Percentiles rank a stretch among this genome's conserved stretches.
phyloP scores from a whole-genome alignment of 2,113 vertebrate genomes.

The Gasterosteus nipponicus region DNA sequence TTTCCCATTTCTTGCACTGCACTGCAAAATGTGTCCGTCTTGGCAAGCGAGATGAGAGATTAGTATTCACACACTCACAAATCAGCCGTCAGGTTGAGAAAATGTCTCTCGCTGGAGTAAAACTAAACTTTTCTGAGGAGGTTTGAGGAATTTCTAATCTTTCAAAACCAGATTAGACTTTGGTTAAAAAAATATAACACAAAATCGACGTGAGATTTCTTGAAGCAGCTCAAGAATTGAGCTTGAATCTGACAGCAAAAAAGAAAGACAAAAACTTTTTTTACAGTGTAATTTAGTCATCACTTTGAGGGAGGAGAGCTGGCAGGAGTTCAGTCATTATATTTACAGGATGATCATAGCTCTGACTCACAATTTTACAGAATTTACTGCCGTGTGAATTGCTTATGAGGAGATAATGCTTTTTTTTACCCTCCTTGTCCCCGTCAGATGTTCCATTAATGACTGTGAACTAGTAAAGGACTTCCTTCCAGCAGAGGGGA shows the following conservation, averaged over 20 bases:
- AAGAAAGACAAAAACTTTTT: constrained; percentile 7
- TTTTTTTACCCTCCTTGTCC: constrained; percentile 32
- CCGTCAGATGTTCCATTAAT: constrained; percentile 43
- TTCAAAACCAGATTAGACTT: neutral
- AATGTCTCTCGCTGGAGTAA: constrained; percentile 1
- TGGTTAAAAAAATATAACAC: neutral
- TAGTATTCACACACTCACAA: neutral
- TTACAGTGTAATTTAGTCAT: constrained; percentile 63
- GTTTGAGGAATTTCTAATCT: constrained; percentile 16
- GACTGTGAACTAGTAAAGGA: constrained; percentile 29
- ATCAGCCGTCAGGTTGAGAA: constrained; percentile 19
- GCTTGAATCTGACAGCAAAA: no score
- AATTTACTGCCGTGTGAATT: constrained; percentile 36
- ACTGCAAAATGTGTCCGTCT: constrained; percentile 55
- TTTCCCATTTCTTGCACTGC: constrained; percentile 62
- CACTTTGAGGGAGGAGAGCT: constrained; percentile 55
- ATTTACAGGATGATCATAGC: constrained; percentile 63
- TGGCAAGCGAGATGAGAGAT: constrained; percentile 16
- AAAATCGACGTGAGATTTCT: neutral
- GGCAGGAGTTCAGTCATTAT: constrained; percentile 51
- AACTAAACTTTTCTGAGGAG: neutral
- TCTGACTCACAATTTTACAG: constrained; percentile 49
- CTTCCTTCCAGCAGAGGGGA: constrained; percentile 21
- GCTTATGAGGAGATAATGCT: constrained; percentile 29
- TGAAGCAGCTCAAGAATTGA: neutral